Evolutionary conservation across 2,113 vertebrate species (phyloP), one percentile per base, ranked within the genome.

Genomic region (Columba janthina): DNA sequence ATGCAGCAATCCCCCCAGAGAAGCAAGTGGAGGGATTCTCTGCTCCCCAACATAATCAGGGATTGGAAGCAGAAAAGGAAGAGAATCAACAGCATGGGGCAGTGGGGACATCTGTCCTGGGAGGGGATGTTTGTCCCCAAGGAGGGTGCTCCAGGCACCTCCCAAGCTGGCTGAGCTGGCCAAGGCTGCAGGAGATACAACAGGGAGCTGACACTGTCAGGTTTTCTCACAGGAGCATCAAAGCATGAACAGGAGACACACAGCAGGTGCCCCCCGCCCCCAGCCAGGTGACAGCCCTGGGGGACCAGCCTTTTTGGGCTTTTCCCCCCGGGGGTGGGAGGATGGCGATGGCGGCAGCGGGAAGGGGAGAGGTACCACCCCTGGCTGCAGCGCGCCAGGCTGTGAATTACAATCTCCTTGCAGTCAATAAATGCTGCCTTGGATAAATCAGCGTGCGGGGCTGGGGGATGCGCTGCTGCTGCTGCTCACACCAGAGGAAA

Each of bases 171-270:
- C 4, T 12, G 53, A n/a, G n/a, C 73, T 2, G 38, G 14, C 19
- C 42, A 28, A 42, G 53, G 58, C 57, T 26, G 67, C 40, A 16
- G 60, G 20, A 2, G 10, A 15, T 46, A 26, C 4, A 82, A 9
- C 1, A 0, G 38, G 15, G 60, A 6, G 11, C 7, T 21, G 70
- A 8, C 20, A 56, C 51, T 20, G 1, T 16, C 0, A 0, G 26
- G 7, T 44, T 62, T n/a, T 84, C 36, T 54, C 3, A 1, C 36
- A 50, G 81, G 22, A 84, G 38, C 58, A 77, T 29, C 54, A 70
- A 36, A 21, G 28, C 11, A 18, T 3, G 2, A 56, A 20, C 15
- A 8, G 22, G 31, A 50, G 24, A 32, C 4, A 20, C 40, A 18
- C 20, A 15, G 71, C 17, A 36, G 36, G 18, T 62, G 11, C 32